These are phyloP conservation scores for Acrocephalus kingi DNA, from an alignment of 2,113 vertebrate genomes.

Conservation along the genomic window DNA sequence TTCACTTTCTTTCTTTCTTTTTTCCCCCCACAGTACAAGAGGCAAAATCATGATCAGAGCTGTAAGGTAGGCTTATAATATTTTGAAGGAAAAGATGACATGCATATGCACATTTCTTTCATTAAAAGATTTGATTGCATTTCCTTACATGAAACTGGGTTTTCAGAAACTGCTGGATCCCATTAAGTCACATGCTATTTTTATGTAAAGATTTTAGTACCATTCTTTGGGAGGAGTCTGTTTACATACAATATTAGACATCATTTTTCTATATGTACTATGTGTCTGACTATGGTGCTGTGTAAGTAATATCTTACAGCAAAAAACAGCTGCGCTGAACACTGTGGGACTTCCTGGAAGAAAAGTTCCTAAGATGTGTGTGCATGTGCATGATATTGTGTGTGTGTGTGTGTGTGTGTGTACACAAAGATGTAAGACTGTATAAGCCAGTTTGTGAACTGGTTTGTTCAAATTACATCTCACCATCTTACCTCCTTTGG, in stretches of 20 bases:
- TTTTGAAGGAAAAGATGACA: not conserved
- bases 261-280: not conserved
- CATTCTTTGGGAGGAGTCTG: not conserved
- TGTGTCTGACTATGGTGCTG: not conserved
- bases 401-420: too few relatives aligned
- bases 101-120: not conserved
- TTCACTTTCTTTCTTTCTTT: not conserved
- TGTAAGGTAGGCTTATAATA: not conserved
- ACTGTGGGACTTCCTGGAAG: not conserved
- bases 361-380: not conserved
- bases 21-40: fast-evolving
- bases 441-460: not conserved
- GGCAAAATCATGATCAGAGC: not conserved
- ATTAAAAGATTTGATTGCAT: not conserved
- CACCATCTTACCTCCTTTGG: not conserved
- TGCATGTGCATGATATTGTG: not conserved
- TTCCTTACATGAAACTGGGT: not conserved
- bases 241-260: not conserved
- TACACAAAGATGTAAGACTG: not conserved
- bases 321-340: not conserved
- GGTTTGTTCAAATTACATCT: not conserved
- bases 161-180: not conserved
- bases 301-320: not conserved
- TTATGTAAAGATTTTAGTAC: not conserved
- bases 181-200: not conserved